Percentiles rank a stretch among this genome's conserved stretches.
Evolutionary conservation across 2,888 invertebrate genomes (phyloP).

Genomic region (Drosophila stalkeri): DNA sequence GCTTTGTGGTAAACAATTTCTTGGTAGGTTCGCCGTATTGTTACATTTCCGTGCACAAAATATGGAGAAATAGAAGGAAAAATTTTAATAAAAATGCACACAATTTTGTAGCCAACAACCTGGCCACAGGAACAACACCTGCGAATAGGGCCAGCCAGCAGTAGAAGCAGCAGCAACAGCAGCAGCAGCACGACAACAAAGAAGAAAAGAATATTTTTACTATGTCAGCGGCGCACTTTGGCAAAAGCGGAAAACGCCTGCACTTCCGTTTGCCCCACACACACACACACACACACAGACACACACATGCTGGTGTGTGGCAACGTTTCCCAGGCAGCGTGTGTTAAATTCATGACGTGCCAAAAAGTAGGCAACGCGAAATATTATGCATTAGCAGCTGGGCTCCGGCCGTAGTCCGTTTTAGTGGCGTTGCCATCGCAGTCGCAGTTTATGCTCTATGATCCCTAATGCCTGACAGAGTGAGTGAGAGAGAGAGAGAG

Average conservation of each 20-base stretch:
- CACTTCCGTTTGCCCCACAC: slow-evolving; percentile 69
- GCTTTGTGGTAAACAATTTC: slow-evolving; percentile 59
- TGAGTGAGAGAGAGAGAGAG: not conserved
- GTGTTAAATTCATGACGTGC: slow-evolving; percentile 77
- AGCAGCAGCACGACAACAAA: slow-evolving; percentile 11
- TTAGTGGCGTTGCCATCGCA: slow-evolving; percentile 19
- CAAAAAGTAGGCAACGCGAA: slow-evolving; percentile 64
- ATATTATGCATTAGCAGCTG: slow-evolving; percentile 72
- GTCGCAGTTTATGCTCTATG: slow-evolving; percentile 47
- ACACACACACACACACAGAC: slow-evolving; percentile 25
- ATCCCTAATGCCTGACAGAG: slow-evolving; percentile 29
- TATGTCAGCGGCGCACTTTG: slow-evolving; percentile 67
- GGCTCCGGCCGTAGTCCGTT: slow-evolving; percentile 10
- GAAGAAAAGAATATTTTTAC: slow-evolving; percentile 44
- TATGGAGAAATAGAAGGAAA: slow-evolving; percentile 38
- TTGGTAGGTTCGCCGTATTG: slow-evolving; percentile 55
- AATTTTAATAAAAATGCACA: slow-evolving; percentile 70
- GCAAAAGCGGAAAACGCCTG: slow-evolving; percentile 77
- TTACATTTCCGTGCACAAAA: slow-evolving; percentile 73
- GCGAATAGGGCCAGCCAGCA: slow-evolving; percentile 9
- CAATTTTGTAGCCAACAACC: slow-evolving; percentile 71
- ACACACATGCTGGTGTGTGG: slow-evolving; percentile 11
- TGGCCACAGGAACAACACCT: slow-evolving; percentile 50
- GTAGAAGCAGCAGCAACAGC: not conserved
- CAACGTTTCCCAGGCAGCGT: slow-evolving; percentile 35